Evolutionary conservation across 2,797 vertebrate genomes (phyloP).

Genomic region (Syngnathus rostellatus): DNA sequence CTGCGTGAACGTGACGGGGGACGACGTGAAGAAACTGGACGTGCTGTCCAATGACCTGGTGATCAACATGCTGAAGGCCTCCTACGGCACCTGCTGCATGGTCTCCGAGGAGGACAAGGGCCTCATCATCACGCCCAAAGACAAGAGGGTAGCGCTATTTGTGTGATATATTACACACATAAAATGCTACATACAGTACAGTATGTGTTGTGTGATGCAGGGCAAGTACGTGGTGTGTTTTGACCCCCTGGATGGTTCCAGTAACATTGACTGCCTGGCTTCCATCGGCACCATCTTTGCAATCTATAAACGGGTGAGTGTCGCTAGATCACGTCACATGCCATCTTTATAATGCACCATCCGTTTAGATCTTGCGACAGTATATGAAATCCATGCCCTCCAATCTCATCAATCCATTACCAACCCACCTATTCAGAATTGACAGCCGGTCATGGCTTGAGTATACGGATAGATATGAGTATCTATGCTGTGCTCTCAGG

Average conservation of each 20-base stretch:
- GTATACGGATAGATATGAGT: too few relatives aligned
- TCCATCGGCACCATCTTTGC: conserved; percentile 96
- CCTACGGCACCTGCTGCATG: conserved; percentile 84
- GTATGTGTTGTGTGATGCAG: conserved; percentile 50
- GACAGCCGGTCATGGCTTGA: too few relatives aligned
- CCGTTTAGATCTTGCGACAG: too few relatives aligned
- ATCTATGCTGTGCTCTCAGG: conserved; percentile 42
- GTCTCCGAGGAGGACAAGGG: conserved; percentile 91
- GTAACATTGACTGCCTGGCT: conserved; percentile 95
- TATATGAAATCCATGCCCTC: too few relatives aligned
- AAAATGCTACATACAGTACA: not conserved
- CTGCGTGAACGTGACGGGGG: conserved; percentile 87
- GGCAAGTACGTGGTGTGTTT: conserved; percentile 97
- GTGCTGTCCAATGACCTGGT: conserved; percentile 86
- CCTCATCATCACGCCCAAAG: conserved; percentile 76
- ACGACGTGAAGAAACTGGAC: conserved; percentile 94
- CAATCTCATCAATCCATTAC: not conserved
- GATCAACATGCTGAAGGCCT: conserved; percentile 93
- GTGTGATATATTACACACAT: too few relatives aligned
- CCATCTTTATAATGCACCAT: too few relatives aligned
- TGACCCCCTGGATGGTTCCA: conserved; percentile 95
- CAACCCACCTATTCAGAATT: too few relatives aligned
- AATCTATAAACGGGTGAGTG: conserved; percentile 87
- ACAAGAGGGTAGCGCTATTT: conserved; percentile 70
- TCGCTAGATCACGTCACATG: not conserved